phyloP scores from a whole-genome alignment of 2,113 vertebrate species.

The Chelonoidis abingdonii region DNA sequence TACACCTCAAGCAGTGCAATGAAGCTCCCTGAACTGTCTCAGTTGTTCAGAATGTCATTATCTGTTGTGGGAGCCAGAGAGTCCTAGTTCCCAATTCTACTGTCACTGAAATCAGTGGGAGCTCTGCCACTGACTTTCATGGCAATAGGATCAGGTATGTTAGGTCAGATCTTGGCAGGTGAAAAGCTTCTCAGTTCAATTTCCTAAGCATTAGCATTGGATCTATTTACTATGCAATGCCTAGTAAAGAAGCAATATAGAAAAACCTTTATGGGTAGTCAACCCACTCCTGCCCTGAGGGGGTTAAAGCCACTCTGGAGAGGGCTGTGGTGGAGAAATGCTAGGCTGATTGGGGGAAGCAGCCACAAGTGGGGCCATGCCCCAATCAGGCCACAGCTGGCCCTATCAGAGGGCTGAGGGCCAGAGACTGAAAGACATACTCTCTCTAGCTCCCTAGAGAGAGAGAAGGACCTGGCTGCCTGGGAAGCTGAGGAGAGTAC shows the following conservation, averaged over 20 bases:
- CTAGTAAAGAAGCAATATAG: constrained; percentile 13
- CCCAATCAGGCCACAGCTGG: too few species aligned
- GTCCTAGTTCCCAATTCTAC: not conserved
- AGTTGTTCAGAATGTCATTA: not conserved
- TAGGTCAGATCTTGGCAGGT: not conserved
- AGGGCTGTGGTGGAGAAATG: too few species aligned
- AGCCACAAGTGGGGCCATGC: too few species aligned
- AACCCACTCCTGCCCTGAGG: too few species aligned
- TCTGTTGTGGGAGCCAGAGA: not conserved
- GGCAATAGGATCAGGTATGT: constrained; percentile 11
- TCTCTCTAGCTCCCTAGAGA: too few species aligned
- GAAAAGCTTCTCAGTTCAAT: not conserved
- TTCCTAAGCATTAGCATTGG: not conserved
- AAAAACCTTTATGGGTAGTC: not conserved
- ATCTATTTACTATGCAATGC: not conserved
- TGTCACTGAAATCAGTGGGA: not conserved
- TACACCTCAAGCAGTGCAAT: not conserved
- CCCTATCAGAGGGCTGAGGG: too few species aligned
- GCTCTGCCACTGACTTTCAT: not conserved
- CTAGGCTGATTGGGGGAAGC: too few species aligned
- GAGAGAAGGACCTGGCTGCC: too few species aligned
- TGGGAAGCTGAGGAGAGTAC: too few species aligned
- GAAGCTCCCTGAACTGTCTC: not conserved
- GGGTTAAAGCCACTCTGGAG: too few species aligned
- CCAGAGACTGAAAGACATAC: too few species aligned